Base-by-base conservation (phyloP, 1,140 invertebrate genomes). In the Drosophila yakuba region DNA sequence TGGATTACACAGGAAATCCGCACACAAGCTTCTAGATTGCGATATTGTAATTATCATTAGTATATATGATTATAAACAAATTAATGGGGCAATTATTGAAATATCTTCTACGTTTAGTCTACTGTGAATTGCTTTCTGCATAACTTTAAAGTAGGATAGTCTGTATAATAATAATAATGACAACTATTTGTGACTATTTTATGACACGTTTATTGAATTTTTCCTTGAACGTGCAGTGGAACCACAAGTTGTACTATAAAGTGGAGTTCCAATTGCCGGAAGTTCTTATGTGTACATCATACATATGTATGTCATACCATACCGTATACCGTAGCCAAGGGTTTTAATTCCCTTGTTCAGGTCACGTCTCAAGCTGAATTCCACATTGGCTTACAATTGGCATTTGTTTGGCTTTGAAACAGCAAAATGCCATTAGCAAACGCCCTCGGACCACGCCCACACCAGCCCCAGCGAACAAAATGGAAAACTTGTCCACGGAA, bases 341-440 rank as follows among this genome's bases (percentile, higher is more conserved):
- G 58, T 48, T 61, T 62, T 15, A 54, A 62, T 62, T 25, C 36
- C 45, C 45, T 64, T 63, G 60, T 64, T 66, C 36, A 51, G 36
- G 64, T 67, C 64, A 67, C 64, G 60, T 67, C 60, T n/a, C 63
- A 50, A 51, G 28, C 36, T 32, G 52, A 35, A 45, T 45, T 71
- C 44, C 55, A 66, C 51, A 41, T 23, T 14, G 39, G 59, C 38
- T 82, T 68, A 55, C 62, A 47, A n/a, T 45, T 80, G 39, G 51
- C 64, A 57, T 61, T 73, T 72, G 43, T 71, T 58, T 51, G 54
- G 38, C 45, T 73, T 73, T 51, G 28, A 50, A 60, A 82, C 80
- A 83, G 50, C 58, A 36, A 83, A 82, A 78, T 83, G 77, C 80
- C 81, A 82, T 82, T 82, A 82, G 80, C 61, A 60, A 82, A 62